Base-by-base conservation (phyloP, 2,888 invertebrate species). In the Bombyx huttoni region DNA sequence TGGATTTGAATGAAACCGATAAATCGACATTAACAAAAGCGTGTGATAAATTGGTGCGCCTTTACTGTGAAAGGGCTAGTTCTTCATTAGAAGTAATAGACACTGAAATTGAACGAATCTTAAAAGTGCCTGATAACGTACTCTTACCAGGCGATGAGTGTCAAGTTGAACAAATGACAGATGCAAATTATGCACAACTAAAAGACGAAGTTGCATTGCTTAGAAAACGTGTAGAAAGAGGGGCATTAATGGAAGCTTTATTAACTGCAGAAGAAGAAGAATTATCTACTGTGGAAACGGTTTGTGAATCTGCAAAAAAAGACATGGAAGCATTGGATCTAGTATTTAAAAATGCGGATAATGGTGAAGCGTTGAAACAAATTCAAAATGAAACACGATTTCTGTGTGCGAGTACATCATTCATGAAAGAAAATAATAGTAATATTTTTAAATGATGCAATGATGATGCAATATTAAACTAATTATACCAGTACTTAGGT, bases 101-200 rank as follows among this genome's bases (percentile, higher is more conserved):
- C 58, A 63, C 59, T 7, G 88, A 87, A 68, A 79, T 89, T 52
- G 82, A 83, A 56, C 72, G 68, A 49, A 59, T 85, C 12, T 56
- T 89, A 46, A 69, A 69, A 57, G 68, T 89, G 48, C 88, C 88
- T 34, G 51, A 64, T n/a, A 81, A 85, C 58, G 78, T 85, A 5
- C 62, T 88, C 49, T 65, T 89, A 49, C 79, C 81, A 14, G 81
- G 73, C 57, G 83, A 89, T 56, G 85, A 88, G 60, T 69, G 75
- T n/a, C 85, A 87, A 47, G 47, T 70, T 6, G 65, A 81, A 8
- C 75, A 81, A 56, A 58, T 77, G 49, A 69, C 81, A 1, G 78
- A 85, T 58, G 65, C 73, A 10, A 84, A 88, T 53, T 80, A 75
- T 58, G 64, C 75, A 34, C 73, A 70, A 10, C 61, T 89, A 3